phyloP scores from a whole-genome alignment of 2,797 vertebrate species.

The Sphenodon punctatus region DNA sequence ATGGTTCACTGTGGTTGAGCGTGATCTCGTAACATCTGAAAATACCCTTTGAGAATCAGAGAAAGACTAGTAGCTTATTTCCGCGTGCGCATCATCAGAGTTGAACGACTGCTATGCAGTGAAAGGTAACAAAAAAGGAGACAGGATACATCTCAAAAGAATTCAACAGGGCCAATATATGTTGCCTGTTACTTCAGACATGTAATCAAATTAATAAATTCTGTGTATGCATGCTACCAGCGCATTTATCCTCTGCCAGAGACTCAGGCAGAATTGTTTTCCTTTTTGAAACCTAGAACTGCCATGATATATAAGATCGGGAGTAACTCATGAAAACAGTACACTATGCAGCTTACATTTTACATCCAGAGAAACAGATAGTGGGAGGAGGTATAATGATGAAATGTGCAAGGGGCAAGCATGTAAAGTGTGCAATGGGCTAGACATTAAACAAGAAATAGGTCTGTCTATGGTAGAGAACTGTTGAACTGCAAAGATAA shows the following conservation, averaged over 20 bases:
- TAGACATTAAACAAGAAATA: neutral
- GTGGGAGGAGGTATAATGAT: too few relatives aligned
- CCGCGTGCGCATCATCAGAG: neutral
- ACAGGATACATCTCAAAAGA: neutral
- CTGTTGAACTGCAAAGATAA: neutral
- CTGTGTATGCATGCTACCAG: neutral
- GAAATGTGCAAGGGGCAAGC: neutral
- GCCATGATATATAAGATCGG: neutral
- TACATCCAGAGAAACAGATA: neutral
- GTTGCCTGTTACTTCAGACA: neutral
- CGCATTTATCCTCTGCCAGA: neutral
- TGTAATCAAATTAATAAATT: neutral
- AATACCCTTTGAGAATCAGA: too few relatives aligned
- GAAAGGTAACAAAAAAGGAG: neutral
- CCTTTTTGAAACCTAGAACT: conserved; percentile 17
- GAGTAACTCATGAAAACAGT: neutral
- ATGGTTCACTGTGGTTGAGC: too few relatives aligned
- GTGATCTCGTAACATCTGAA: too few relatives aligned
- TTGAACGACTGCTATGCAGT: neutral
- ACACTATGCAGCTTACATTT: neutral
- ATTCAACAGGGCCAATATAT: neutral
- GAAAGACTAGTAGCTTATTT: neutral
- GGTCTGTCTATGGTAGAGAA: neutral
- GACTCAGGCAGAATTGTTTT: neutral
- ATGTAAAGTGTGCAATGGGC: neutral